Base-by-base conservation (phyloP, 2,797 vertebrate species). In the Gastrophryne carolinensis region DNA sequence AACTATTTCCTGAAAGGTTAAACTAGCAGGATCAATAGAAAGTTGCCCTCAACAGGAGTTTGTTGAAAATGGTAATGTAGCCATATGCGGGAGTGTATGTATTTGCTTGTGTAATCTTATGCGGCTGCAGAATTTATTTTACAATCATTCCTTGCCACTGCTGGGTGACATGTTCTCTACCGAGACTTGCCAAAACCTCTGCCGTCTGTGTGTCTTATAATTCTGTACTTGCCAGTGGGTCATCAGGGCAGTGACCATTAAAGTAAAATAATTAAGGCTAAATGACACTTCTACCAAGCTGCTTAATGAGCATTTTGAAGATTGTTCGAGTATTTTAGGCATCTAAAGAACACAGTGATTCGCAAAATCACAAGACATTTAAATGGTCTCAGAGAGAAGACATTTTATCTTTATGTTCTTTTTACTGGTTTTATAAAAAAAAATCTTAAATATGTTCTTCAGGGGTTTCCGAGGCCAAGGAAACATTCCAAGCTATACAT, bases 1-100 rank as follows among this genome's bases (percentile, higher is more conserved):
- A 35, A 30, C 75, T 52, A 78, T 78, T 72, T 72, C 75, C 75
- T 78, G 75, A 78, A 78, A 78, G 75, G 75, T 78, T 78, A 78
- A 78, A 78, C 75, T 72, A 65, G 75, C 67, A 78, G 75, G 61
- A 72, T 72, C 67, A 78, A 72, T 72, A 78, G 70, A 77, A 78
- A 65, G 37, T 68, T 65, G 75, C 74, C 74, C 71, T 71, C 66
- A 65, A 68, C 61, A 72, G 53, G 58, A 78, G 75, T 63, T 72
- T 65, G 47, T 50, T 68, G 44, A 37, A 61, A 64, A 71, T 72
- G 61, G 61, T 72, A 37, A 64, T 47, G 75, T 78, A 72, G 41
- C 26, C 24, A 72, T 66, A 66, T 72, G 39, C n/a, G n/a, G n/a
- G n/a, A 34, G 10, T 76, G 21, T 41, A 63, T 60, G 17, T 61